Evolutionary conservation across 2,797 vertebrate species (phyloP), one percentile per base, ranked within the genome.

Genomic region (Simalia tracyae): DNA sequence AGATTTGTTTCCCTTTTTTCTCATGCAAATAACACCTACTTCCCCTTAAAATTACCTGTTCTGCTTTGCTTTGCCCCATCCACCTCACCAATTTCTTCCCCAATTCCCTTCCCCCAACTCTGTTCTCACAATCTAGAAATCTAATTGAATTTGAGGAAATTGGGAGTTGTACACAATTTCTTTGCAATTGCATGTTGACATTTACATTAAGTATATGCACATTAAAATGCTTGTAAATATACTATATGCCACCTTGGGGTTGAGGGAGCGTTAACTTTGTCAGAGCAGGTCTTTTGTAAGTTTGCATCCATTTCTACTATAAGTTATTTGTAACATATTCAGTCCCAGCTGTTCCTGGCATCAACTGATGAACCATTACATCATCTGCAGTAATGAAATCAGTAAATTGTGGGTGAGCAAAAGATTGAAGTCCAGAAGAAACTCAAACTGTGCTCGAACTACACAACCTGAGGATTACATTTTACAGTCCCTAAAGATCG

Each of bases 1-100:
- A 96, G 93, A 76, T 63, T 54, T 93, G 88, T 93, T 95, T 92
- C 2, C 15, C 19, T 90, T 31, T 94, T 90, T 72, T 15, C 31
- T 93, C 96, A 96, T 93, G 95, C 96, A 95, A 87, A 87, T 93
- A 95, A 94, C 94, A 95, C 94, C 95, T 92, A 90, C 72, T 92
- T 93, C 91, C 92, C 9, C 50, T 7, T 42, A 84, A 92, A 91
- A 89, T 87, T 72, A 86, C 57, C 31, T 46, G 31, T 86, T 86
- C 57, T 10, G 11, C 86, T 94, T 93, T 46, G 8, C 10, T 88
- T 89, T 88, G 46, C 92, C 84, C 85, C 90, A 46, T 93, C 93
- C 90, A 60, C 28, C 7, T 72, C 36, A 6, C 31, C 50, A 59
- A 12, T 76, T 85, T 26, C 81, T 9, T 26, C 6, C 22, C 50